These are phyloP conservation scores for Apaloderma vittatum DNA, from an alignment of 2,113 vertebrate genomes.

Conservation along the genomic window DNA sequence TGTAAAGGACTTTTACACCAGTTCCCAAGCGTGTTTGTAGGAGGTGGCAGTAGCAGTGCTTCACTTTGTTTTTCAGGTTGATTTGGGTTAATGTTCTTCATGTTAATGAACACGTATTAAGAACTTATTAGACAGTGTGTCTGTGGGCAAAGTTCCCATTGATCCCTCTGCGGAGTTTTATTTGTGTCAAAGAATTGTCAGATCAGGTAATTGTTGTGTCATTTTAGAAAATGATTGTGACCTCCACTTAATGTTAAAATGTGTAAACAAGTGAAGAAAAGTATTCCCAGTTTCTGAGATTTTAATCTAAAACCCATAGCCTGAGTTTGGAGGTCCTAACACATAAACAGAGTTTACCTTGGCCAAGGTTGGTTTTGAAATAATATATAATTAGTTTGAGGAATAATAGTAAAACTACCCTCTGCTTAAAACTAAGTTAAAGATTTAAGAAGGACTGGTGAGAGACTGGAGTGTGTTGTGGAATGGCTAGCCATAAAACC, in stretches of 20 bases:
- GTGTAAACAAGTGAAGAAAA: neutral
- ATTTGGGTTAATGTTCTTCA: slow-evolving; percentile 6
- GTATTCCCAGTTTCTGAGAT: neutral
- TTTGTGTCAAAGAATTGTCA: neutral
- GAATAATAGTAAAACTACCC: neutral
- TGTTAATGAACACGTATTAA: slow-evolving; percentile 8
- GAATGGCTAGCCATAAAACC: neutral
- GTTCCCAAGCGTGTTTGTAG: neutral
- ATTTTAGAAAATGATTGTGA: slow-evolving; percentile 3
- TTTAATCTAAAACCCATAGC: neutral
- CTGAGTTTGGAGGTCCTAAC: neutral
- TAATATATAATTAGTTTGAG: neutral
- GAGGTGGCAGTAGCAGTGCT: neutral
- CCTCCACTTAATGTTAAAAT: neutral
- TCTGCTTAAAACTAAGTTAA: slow-evolving; percentile 26
- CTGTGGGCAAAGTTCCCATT: neutral
- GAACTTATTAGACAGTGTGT: neutral
- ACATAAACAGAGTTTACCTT: neutral
- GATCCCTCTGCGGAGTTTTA: neutral
- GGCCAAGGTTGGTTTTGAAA: neutral
- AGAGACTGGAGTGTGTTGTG: neutral
- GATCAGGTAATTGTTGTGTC: neutral
- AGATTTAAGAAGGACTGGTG: neutral
- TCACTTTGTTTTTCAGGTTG: neutral
- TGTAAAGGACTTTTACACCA: neutral